Evolutionary conservation across 1,140 invertebrate genomes (phyloP).

Genomic region (Pseudobourletiella spinata): DNA sequence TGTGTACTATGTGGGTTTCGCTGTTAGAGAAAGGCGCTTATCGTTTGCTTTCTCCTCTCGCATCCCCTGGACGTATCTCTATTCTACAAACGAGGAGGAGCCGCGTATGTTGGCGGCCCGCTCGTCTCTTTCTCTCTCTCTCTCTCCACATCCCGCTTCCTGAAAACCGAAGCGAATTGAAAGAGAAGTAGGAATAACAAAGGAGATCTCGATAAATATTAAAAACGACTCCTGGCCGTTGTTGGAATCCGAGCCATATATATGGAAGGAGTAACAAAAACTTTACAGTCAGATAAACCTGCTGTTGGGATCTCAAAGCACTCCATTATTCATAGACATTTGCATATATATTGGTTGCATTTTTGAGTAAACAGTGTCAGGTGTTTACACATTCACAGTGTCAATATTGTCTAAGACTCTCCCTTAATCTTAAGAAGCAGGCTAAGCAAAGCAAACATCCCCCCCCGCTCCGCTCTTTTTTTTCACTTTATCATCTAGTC

Average conservation of each 20-base stretch:
- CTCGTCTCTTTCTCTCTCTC: background rate
- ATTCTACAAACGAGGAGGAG: background rate
- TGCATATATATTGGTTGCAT: slow-evolving; percentile 39
- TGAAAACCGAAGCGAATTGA: slow-evolving; percentile 30
- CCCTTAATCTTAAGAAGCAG: slow-evolving; percentile 38
- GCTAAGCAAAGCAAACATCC: slow-evolving; percentile 34
- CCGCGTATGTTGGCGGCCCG: background rate
- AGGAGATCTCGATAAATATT: slow-evolving; percentile 38
- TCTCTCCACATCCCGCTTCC: background rate
- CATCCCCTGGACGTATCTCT: background rate
- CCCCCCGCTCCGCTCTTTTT: slow-evolving; percentile 12
- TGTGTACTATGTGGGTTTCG: background rate
- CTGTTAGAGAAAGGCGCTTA: background rate
- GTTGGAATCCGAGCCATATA: slow-evolving; percentile 15
- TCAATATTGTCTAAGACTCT: slow-evolving; percentile 38
- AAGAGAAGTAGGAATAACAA: slow-evolving; percentile 37
- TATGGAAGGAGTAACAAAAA: slow-evolving; percentile 33
- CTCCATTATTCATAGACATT: slow-evolving; percentile 38
- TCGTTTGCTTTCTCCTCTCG: background rate
- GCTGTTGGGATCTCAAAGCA: slow-evolving; percentile 34
- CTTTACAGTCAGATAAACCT: slow-evolving; percentile 35
- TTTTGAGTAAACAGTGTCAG: slow-evolving; percentile 39
- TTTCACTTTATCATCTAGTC: slow-evolving; percentile 12
- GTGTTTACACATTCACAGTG: slow-evolving; percentile 38
- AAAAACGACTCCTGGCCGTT: slow-evolving; percentile 35